Evolutionary conservation across 2,888 invertebrate genomes (phyloP), one percentile per base, ranked within the genome.

Genomic region (Ormyrus pomaceus): DNA sequence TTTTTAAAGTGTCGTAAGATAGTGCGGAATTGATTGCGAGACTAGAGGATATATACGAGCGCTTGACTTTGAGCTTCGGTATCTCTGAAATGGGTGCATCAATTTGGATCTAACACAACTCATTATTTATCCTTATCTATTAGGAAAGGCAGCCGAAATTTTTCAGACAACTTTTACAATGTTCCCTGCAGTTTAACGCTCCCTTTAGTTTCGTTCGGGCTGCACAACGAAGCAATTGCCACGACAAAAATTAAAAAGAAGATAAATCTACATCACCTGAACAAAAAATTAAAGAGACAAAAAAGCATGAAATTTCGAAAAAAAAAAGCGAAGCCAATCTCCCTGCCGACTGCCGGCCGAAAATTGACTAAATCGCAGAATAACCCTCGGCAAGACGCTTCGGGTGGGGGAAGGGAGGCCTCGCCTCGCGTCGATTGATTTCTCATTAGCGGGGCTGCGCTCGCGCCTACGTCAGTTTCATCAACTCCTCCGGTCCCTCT

Each of bases 401-500:
- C 34, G 34, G 34, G 34, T n/a, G n/a, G n/a, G 2, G 2, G 19
- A 1, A 3, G 2, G 34, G 34, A 7, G 11, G 46, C 13, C 56
- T 9, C 11, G 64, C 10, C 45, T 11, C 5, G n/a, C 71, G 75
- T 75, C 71, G 71, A 75, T 80, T 80, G 71, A 72, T 80, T 72
- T 80, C 76, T 80, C 76, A 77, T 80, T 80, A 80, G 53, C n/a
- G 64, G 7, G 34, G 34, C 58, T 2, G 58, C 58, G 58, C 58
- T 13, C n/a, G 58, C 58, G 69, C 65, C 69, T 55, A 72, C 72
- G 80, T 77, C 80, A 72, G 72, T 74, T 77, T 80, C 71, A 71
- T 76, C 75, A 71, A 46, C 75, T 11, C 51, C 13, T 6, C 6
- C 48, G 19, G 56, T 59, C 34, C 34, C 34, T 34, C 34, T 34